Percentiles rank a stretch among this genome's conserved stretches.
Conservation (phyloP, 2,888 invertebrate genomes). For the Sericinus montela region DNA sequence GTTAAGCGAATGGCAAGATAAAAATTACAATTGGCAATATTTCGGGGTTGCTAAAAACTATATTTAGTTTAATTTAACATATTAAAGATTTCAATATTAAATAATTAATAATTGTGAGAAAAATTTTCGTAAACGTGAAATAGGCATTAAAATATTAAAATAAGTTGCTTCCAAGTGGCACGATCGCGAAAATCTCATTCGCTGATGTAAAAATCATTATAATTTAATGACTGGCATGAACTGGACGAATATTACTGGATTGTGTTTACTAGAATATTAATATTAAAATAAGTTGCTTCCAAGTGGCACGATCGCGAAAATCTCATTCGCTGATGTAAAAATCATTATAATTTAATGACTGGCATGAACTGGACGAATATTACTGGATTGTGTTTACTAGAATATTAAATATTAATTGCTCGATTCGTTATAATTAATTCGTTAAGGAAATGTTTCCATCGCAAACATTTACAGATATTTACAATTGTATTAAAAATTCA, state of each 20-base stretch:
- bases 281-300: neutral
- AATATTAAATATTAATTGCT: neutral
- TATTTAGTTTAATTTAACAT: no score
- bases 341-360: conserved; percentile 13
- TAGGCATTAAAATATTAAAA: no score
- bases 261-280: conserved; percentile 13
- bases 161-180: neutral
- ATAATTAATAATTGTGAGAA: no score
- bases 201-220: conserved; percentile 13
- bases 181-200: neutral
- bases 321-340: conserved; percentile 5
- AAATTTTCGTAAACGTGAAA: no score
- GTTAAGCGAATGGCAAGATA: no score
- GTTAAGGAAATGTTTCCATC: neutral
- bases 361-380: neutral
- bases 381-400: neutral
- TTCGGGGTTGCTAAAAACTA: no score
- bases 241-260: neutral
- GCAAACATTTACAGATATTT: no score
- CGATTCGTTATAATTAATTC: neutral
- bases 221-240: conserved; percentile 8
- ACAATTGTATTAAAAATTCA: no score
- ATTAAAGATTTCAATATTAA: no score
- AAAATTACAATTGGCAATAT: no score
- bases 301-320: neutral